phyloP scores from a whole-genome alignment of 2,113 vertebrate species.

The Paramisgurnus dabryanus region DNA sequence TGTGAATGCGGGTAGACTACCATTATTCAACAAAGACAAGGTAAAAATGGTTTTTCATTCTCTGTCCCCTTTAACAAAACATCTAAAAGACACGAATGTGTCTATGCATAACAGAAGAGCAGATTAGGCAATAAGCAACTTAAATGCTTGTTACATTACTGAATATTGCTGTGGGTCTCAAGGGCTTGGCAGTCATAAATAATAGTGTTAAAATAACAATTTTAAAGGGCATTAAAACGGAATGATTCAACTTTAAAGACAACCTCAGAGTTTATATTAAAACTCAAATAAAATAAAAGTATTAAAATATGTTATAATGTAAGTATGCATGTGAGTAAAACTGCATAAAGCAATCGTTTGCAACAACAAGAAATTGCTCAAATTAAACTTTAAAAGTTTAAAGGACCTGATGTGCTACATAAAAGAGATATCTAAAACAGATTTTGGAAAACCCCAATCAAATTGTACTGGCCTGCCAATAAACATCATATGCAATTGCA shows the following conservation, averaged over 20 bases:
- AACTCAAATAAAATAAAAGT: conserved; percentile 27
- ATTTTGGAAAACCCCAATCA: conserved; percentile 48
- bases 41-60: too few species aligned
- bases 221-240: conserved; percentile 62
- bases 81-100: background rate
- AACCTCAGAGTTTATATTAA: conserved; percentile 54
- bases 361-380: conserved; percentile 62
- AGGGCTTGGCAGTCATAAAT: conserved; percentile 55
- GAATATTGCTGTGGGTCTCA: conserved; percentile 61
- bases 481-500: conserved; percentile 59
- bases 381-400: conserved; percentile 51
- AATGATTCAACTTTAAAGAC: conserved; percentile 62
- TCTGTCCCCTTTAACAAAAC: background rate
- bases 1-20: too few species aligned
- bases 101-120: background rate
- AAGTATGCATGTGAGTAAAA: background rate
- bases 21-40: too few species aligned
- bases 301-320: conserved; percentile 12
- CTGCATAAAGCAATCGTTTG: conserved; percentile 53
- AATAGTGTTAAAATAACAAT: conserved; percentile 32
- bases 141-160: conserved; percentile 18
- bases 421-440: conserved; percentile 62
- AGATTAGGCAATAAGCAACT: conserved; percentile 22
- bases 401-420: conserved; percentile 75
- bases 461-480: conserved; percentile 73